Conservation (phyloP, 1,140 invertebrate genomes). For the Doryteuthis pealeii region DNA sequence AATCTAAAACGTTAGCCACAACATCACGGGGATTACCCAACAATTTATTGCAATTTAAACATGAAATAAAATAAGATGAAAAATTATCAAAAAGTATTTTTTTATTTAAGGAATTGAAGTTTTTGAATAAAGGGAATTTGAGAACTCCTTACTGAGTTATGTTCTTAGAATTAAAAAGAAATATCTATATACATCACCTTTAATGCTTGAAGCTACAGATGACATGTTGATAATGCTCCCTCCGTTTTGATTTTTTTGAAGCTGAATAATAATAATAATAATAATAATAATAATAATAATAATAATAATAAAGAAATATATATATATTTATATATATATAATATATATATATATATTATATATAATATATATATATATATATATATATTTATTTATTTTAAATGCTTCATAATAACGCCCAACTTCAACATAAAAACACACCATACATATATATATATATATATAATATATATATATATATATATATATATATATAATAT, state of each 20-base stretch:
- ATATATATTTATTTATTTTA: neutral
- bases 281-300: neutral
- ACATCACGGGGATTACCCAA: no score
- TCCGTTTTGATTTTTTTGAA: slow-evolving; percentile 42
- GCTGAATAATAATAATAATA: slow-evolving; percentile 25
- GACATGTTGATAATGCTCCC: slow-evolving; percentile 62
- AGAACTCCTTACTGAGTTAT: no score
- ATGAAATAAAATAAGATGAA: no score
- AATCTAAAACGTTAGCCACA: no score
- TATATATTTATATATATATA: neutral
- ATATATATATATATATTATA: neutral
- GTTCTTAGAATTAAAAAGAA: no score
- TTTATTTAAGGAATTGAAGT: no score
- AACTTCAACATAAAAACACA: no score
- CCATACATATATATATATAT: slow-evolving; percentile 4
- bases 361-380: slow-evolving; percentile 1
- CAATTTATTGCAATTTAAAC: no score
- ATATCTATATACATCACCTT: slow-evolving; percentile 38
- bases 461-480: neutral
- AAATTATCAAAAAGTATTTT: no score
- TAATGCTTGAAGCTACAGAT: slow-evolving; percentile 59
- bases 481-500: neutral
- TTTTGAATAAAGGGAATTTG: no score
- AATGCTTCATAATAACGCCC: no score
- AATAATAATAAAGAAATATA: neutral